A percentile compares a stretch with the other conserved stretches of the same genome.
Conservation (phyloP, 2,888 invertebrate species). For the Nymphalis urticae region DNA sequence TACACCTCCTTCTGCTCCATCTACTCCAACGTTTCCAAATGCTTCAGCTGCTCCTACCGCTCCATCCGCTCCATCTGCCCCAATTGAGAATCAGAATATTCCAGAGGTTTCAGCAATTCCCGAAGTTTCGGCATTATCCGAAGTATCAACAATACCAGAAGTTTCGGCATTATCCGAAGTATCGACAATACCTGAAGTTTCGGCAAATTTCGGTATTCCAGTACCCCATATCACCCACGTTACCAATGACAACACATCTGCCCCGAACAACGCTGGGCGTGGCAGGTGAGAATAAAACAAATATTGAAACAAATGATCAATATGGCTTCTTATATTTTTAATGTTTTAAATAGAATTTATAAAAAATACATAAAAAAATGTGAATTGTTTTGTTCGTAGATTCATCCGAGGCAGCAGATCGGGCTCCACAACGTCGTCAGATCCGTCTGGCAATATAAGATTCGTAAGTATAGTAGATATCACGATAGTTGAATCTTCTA, state of each 20-base stretch:
- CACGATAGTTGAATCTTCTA: background rate
- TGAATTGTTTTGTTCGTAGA: background rate
- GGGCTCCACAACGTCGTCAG: conserved; percentile 65
- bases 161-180: background rate
- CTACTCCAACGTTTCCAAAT: background rate
- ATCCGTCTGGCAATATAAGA: conserved; percentile 13
- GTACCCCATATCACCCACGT: no score
- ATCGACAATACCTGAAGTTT: background rate
- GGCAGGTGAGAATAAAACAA: background rate
- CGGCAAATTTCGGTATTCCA: no score
- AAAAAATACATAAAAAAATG: background rate
- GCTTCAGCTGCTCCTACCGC: background rate
- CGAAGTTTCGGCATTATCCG: background rate
- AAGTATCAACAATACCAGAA: background rate
- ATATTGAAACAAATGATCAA: no score
- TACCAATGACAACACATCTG: background rate
- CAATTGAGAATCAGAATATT: background rate
- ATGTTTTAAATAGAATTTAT: background rate
- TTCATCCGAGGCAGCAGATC: conserved; percentile 5
- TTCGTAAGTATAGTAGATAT: conserved; percentile 35
- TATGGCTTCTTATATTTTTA: no score
- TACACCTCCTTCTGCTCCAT: background rate
- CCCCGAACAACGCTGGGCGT: background rate
- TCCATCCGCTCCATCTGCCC: background rate
- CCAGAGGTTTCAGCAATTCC: conserved; percentile 2